Base-by-base conservation (phyloP, 1,140 invertebrate genomes). In the Ceratitis capitata region DNA sequence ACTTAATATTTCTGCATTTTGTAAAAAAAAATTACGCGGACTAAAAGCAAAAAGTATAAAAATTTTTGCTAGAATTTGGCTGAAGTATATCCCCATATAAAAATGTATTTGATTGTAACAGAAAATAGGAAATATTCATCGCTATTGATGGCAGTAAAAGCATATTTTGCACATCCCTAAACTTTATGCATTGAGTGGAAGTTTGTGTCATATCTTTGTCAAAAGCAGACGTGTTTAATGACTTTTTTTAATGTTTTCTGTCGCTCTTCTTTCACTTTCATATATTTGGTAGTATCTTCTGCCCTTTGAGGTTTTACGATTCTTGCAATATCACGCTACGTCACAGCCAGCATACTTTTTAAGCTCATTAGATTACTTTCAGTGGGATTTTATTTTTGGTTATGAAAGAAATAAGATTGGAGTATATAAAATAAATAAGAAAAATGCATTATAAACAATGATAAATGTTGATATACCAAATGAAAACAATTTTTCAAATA, bases 351-450 rank as follows among this genome's bases (percentile, higher is more conserved):
- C 88, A 89, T 90, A 89, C 89, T 90, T 90, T 90, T 90, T 89
- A 90, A 90, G 89, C 90, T 90, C 89, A 90, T 90, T 90, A 90
- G 89, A 89, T 89, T 88, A 88, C 88, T 90, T 87, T 88, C 49
- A 56, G 14, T 19, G 32, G 19, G 45, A 1, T 84, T 51, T 83
- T 64, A n/a, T 61, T 61, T n/a, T 19, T 56, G 51, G 19, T 56
- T 19, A 56, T 56, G n/a, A n/a, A n/a, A n/a, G 56, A 6, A 26
- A 26, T 7, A 6, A 6, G 56, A 61, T 26, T 61, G 56, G 26
- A 3, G 51, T n/a, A 19, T 19, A 0, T 19, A 19, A n/a, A 56
- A 56, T n/a, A n/a, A n/a, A n/a, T 56, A 56, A 9, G 51, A 56
- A 56, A n/a, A n/a, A n/a, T n/a, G n/a, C 12, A 47, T n/a, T n/a